Evolutionary conservation across 2,888 invertebrate species (phyloP), one percentile per base, ranked within the genome.

Genomic region (Uropetala carovei): DNA sequence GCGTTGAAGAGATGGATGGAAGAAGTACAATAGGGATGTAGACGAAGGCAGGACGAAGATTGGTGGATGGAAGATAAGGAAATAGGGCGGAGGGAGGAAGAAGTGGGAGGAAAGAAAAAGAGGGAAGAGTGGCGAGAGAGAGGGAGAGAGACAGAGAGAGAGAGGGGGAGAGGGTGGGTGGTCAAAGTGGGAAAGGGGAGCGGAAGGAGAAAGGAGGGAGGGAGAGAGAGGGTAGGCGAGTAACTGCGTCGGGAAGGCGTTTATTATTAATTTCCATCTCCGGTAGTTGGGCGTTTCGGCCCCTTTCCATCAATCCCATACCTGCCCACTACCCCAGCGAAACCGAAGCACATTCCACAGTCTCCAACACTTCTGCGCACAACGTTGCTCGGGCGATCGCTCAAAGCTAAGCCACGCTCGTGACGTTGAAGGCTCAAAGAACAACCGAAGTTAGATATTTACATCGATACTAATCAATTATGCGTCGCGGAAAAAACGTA

Each of bases 241-340:
- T 60, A 89, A n/a, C 56, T 43, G 59, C 86, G 60, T 30, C 18
- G 89, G 89, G 56, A 89, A 89, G 89, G 89, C 64, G 89, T 89
- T 89, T 89, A 89, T 89, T 89, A 89, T 89, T 89, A 89, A 89
- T 89, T 89, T 43, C 64, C 89, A 89, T 89, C 89, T 89, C 89
- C 89, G 89, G 64, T 43, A 64, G 89, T 89, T 60, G 89, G 89
- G 89, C 64, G 89, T 89, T 89, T 43, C 89, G 16, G 64, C 68
- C 89, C 89, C 86, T 86, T 16, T 18, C 57, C 86, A 60, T 89
- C 89, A 64, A 89, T 56, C 43, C 89, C 43, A 89, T 68, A 64
- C 89, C 89, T 89, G 64, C 64, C 16, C 60, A 68, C 30, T 27
- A 64, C 43, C 64, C 75, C 43, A 60, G 64, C 43, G 89, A 68